A percentile compares a stretch with the other conserved stretches of the same genome.
phyloP scores from a whole-genome alignment of 1,140 invertebrate genomes.

The Stegodyphus dumicola region DNA sequence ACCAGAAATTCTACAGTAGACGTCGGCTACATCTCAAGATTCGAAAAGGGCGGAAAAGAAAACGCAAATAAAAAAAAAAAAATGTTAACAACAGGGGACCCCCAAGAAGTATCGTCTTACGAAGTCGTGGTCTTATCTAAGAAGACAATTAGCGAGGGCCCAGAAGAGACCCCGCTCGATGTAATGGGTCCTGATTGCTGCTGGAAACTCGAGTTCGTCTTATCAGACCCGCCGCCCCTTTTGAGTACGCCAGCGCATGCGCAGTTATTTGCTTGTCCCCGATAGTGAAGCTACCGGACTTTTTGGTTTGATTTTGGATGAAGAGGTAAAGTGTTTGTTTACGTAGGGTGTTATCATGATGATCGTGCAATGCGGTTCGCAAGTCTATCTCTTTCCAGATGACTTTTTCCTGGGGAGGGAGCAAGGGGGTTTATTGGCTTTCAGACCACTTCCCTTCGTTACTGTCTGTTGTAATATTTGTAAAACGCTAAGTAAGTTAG shows the following conservation, averaged over 20 bases:
- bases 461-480: too few species aligned
- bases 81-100: background rate
- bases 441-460: too few species aligned
- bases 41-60: background rate
- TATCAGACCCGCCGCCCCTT: constrained; percentile 1
- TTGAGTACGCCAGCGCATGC: background rate
- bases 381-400: too few species aligned
- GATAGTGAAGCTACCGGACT: background rate
- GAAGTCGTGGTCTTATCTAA: constrained; percentile 19
- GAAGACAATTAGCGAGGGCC: constrained; percentile 41
- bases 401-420: too few species aligned
- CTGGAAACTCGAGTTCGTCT: constrained; percentile 20
- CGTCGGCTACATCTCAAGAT: too few species aligned
- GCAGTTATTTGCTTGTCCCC: background rate
- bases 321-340: constrained; percentile 7
- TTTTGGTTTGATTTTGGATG: background rate
- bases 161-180: background rate
- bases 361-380: background rate
- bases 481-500: too few species aligned
- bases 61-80: background rate
- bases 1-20: background rate
- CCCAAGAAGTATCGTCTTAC: constrained; percentile 26
- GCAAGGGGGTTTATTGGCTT: too few species aligned
- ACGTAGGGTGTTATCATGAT: constrained; percentile 13
- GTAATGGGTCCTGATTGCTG: constrained; percentile 41